These are phyloP conservation scores for Halichondria panicea DNA, from an alignment of 37 sponge, comb jelly and placozoan species.

Conservation along the genomic window DNA sequence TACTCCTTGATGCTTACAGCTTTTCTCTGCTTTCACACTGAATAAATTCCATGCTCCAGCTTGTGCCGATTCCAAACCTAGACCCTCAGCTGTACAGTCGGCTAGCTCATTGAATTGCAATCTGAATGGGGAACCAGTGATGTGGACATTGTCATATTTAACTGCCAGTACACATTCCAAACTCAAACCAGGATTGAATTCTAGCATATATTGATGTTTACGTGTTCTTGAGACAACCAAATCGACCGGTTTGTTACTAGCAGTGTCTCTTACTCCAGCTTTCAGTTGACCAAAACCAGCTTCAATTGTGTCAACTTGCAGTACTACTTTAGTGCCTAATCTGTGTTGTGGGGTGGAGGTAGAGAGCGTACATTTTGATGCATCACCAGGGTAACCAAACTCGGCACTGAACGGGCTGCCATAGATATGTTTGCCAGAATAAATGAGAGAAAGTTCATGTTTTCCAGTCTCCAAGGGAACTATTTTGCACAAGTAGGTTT, in stretches of 20 bases:
- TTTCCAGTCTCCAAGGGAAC: constrained; percentile 9
- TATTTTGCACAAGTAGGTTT: constrained; percentile 4
- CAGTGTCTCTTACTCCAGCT: constrained; percentile 20
- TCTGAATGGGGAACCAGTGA: constrained; percentile 80
- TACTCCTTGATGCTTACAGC: constrained; percentile 43
- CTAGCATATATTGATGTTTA: constrained; percentile 22
- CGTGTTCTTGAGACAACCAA: constrained; percentile 10
- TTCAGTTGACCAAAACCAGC: constrained; percentile 59
- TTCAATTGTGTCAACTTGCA: constrained; percentile 50
- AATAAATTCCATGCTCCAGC: constrained; percentile 46
- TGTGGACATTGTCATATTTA: constrained; percentile 66
- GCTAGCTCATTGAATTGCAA: constrained; percentile 25
- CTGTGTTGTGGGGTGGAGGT: not conserved
- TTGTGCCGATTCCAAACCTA: constrained; percentile 33
- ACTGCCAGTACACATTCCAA: constrained; percentile 36
- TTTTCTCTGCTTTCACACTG: constrained; percentile 41
- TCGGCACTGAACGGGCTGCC: constrained; percentile 67
- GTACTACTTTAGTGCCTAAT: constrained; percentile 11
- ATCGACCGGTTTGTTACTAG: constrained; percentile 11
- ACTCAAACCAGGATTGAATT: constrained; percentile 33
- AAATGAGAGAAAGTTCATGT: not conserved
- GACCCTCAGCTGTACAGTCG: constrained; percentile 56
- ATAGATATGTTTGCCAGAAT: constrained; percentile 4
- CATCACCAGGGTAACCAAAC: constrained; percentile 52
- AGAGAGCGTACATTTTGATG: constrained; percentile 45